Conservation (phyloP, 2,888 invertebrate species). For the Caenorhabditis japonica region DNA sequence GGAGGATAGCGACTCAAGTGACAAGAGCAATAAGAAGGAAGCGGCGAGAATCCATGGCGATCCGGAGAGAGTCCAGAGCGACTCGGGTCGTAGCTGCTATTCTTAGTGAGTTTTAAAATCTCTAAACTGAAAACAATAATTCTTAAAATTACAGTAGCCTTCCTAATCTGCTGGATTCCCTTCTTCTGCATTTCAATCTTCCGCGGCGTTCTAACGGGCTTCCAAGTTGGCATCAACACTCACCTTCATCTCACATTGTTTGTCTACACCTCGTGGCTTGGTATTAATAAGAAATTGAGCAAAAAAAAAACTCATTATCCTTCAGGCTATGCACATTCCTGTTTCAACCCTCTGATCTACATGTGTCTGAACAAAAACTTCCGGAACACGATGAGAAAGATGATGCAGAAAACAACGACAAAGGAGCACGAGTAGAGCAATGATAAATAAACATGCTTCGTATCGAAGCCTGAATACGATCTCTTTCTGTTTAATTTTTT, state of each 20-base stretch:
- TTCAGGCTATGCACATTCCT: constrained; percentile 68
- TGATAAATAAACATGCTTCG: constrained; percentile 13
- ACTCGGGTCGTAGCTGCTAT: constrained; percentile 72
- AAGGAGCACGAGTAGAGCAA: constrained; percentile 20
- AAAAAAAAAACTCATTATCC: too few species aligned
- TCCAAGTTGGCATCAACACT: constrained; percentile 42
- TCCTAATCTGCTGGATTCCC: constrained; percentile 72
- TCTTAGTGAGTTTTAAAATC: constrained; percentile 51
- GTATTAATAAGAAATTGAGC: too few species aligned
- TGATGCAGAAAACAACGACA: constrained; percentile 44
- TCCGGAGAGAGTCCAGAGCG: constrained; percentile 66
- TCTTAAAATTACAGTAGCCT: constrained; percentile 64
- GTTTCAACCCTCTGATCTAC: constrained; percentile 72
- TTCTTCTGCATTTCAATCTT: constrained; percentile 65
- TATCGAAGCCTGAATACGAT: constrained; percentile 38
- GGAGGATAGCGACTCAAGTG: constrained; percentile 68
- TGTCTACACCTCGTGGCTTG: constrained; percentile 63
- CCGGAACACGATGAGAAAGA: constrained; percentile 63
- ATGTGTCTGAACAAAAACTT: constrained; percentile 71
- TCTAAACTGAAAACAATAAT: not conserved
- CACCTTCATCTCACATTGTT: constrained; percentile 51
- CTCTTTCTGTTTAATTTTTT: constrained; percentile 7
- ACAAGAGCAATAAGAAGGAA: constrained; percentile 69
- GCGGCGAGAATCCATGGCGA: constrained; percentile 67
- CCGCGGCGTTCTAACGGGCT: constrained; percentile 64